Evolutionary conservation across 2,888 invertebrate genomes (phyloP).

Genomic region (Urechis unicinctus): DNA sequence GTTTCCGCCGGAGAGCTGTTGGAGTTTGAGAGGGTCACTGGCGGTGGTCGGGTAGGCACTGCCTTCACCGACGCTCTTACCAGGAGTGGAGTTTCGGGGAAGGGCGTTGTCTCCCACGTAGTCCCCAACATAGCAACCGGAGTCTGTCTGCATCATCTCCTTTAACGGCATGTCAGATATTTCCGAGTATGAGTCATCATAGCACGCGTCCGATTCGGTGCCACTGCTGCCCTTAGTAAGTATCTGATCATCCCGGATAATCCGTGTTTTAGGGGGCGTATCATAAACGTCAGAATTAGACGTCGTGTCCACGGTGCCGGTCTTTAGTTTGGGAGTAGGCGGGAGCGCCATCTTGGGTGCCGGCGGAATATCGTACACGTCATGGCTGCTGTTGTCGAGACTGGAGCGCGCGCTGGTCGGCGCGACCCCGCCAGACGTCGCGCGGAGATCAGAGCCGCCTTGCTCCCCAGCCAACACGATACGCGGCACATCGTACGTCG

Average conservation of each 20-base stretch:
- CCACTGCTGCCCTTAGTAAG: too few species aligned
- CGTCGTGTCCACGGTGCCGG: too few species aligned
- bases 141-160: neutral
- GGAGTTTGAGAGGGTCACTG: neutral
- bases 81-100: slow-evolving; percentile 4
- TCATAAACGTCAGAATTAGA: neutral
- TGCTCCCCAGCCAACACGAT: neutral
- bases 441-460: slow-evolving; percentile 39
- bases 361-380: slow-evolving; percentile 40
- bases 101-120: slow-evolving; percentile 14
- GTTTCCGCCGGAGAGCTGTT: neutral
- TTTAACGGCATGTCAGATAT: neutral
- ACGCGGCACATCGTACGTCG: neutral
- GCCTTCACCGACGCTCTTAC: neutral
- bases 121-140: slow-evolving; percentile 3
- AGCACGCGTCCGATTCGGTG: neutral
- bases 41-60: neutral
- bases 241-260: neutral
- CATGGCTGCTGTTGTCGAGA: slow-evolving; percentile 40
- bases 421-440: slow-evolving; percentile 47
- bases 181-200: neutral
- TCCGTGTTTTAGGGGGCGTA: neutral
- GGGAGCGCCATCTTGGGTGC: slow-evolving; percentile 4
- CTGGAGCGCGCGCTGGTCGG: slow-evolving; percentile 54
- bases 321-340: too few species aligned